phyloP scores from a whole-genome alignment of 2,113 vertebrate species.

The Tympanuchus pallidicinctus region DNA sequence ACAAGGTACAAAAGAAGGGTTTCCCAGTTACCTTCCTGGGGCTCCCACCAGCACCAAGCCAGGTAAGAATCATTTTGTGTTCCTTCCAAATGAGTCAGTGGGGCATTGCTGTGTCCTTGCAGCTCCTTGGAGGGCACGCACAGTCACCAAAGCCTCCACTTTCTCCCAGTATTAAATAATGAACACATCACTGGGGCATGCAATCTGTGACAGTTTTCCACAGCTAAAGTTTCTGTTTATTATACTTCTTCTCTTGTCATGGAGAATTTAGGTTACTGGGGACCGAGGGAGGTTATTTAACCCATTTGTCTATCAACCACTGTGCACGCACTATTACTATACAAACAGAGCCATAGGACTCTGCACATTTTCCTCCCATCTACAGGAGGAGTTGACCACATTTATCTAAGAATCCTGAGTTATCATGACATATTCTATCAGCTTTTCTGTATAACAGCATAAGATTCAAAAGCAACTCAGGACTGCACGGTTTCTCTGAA shows the following conservation, averaged over 20 bases:
- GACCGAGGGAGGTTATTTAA: slow-evolving; percentile 8
- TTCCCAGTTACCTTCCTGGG: not conserved
- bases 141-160: not conserved
- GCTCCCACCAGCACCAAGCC: not conserved
- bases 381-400: slow-evolving; percentile 2
- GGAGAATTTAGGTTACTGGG: not conserved
- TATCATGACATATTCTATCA: slow-evolving; percentile 15
- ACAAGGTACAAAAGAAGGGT: not conserved
- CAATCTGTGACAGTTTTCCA: not conserved
- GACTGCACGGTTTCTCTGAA: slow-evolving; percentile 9
- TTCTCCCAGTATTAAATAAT: not conserved
- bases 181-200: not conserved
- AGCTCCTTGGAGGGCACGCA: not conserved
- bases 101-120: not conserved
- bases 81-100: not conserved
- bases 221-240: not conserved
- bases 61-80: too few relatives aligned
- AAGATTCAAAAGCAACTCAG: slow-evolving; percentile 5
- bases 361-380: slow-evolving; percentile 8
- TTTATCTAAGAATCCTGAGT: slow-evolving; percentile 27
- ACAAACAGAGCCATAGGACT: slow-evolving; percentile 37
- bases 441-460: not conserved
- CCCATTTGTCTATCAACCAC: slow-evolving; percentile 1
- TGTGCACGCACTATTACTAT: not conserved
- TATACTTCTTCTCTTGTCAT: not conserved